Evolutionary conservation across 2,113 vertebrate genomes (phyloP), one percentile per base, ranked within the genome.

Genomic region (Dinomys branickii): DNA sequence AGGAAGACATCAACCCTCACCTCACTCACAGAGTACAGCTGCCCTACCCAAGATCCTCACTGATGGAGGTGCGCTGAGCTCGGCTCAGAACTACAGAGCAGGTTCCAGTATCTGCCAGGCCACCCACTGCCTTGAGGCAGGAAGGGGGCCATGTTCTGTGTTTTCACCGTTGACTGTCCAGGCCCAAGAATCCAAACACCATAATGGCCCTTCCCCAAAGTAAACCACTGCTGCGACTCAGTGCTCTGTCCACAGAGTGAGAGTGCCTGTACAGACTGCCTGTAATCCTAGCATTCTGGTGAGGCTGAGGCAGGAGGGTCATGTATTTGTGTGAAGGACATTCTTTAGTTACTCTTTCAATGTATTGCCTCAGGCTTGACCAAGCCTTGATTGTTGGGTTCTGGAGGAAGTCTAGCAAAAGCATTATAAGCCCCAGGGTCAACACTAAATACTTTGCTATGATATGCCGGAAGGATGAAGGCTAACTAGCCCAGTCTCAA

Each of bases 21-120:
- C 28, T 26, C 35, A 4, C 47, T 24, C 73, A 13, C 59, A 0
- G 13, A 50, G 67, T 22, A 11, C 28, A 50, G 54, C n/a, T 47
- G 12, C 30, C 0, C 8, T 4, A 7, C 50, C 33, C 12, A 2
- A 0, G 14, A 14, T n/a, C 82, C 69, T 87, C 3, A 3, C 71
- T 22, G 30, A 50, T 59, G 28, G 6, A 84, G 35, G 56, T 19
- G 17, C 17, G 1, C 33, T 24, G 83, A 59, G 83, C 73, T 75
- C 67, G 78, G 24, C 56, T 11, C 71, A n/a, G 56, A 56, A n/a
- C 19, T 17, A 35, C 22, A 38, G 61, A 47, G 61, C 0, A 0
- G 20, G 19, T 7, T 47, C 65, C 44, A 65, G 41, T 35, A 50
- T 2, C 5, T 58, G 33, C 58, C 1, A 2, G 30, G n/a, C 7